Evolutionary conservation across 2,797 vertebrate species (phyloP).

Genomic region (Cuculus canorus): DNA sequence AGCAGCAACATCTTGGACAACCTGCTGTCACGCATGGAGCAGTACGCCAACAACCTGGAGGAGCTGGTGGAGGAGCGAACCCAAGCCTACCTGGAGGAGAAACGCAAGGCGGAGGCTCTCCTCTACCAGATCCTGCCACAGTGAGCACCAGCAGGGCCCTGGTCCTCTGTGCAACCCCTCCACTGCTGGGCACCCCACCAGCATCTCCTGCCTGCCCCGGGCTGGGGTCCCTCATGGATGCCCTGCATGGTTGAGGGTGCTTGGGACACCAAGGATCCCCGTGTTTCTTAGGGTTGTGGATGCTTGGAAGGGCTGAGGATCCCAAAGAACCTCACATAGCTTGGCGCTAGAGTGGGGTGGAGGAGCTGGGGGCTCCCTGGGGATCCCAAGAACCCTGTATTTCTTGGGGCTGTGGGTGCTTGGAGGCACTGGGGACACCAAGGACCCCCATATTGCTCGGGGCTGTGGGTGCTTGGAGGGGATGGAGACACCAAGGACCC

Average conservation of each 20-base stretch:
- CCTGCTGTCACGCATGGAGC: constrained; percentile 94
- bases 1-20: constrained; percentile 94
- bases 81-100: constrained; percentile 95
- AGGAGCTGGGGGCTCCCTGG: too few relatives aligned
- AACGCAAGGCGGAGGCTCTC: constrained; percentile 90
- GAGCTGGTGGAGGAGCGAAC: constrained; percentile 94
- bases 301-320: background rate
- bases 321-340: background rate
- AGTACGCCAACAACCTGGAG: constrained; percentile 95
- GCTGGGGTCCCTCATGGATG: too few relatives aligned
- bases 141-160: constrained; percentile 75
- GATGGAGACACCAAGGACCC: too few relatives aligned
- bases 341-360: too few relatives aligned
- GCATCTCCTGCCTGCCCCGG: background rate
- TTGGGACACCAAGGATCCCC: too few relatives aligned
- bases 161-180: background rate
- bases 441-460: accelerated
- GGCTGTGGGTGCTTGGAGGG: too few relatives aligned
- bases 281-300: accelerated
- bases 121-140: constrained; percentile 96
- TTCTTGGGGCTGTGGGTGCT: too few relatives aligned
- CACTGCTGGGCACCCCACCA: accelerated
- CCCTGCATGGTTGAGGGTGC: background rate
- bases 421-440: too few relatives aligned
- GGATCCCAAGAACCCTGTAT: too few relatives aligned